Percentiles rank a stretch among this genome's conserved stretches.
phyloP scores from a whole-genome alignment of 2,888 invertebrate species.

The Pollenia angustigena region DNA sequence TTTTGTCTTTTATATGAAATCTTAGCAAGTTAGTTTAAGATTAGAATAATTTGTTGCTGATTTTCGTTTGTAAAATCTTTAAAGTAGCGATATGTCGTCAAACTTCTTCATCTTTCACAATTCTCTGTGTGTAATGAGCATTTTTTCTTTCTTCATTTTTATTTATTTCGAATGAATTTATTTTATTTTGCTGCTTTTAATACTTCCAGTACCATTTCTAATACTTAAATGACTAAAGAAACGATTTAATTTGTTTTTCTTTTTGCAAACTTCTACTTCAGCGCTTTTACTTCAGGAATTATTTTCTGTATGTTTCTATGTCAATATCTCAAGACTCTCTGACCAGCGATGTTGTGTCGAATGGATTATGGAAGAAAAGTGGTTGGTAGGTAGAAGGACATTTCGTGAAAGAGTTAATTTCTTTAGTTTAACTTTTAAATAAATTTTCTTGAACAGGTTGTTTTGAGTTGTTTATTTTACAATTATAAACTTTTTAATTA shows the following conservation, averaged over 20 bases:
- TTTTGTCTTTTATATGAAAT: no score
- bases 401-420: neutral
- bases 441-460: slow-evolving; percentile 60
- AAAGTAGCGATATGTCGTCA: no score
- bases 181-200: slow-evolving; percentile 1
- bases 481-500: slow-evolving; percentile 73
- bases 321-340: slow-evolving; percentile 1
- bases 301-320: neutral
- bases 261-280: neutral
- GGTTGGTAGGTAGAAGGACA: neutral
- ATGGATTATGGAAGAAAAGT: no score
- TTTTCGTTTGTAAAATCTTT: no score
- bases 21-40: no score
- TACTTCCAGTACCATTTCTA: slow-evolving; percentile 7
- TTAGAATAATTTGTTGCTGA: no score
- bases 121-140: no score
- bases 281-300: neutral
- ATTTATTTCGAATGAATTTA: neutral
- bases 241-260: neutral
- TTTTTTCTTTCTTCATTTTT: no score
- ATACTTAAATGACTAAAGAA: slow-evolving; percentile 14
- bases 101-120: no score
- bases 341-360: no score
- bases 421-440: slow-evolving; percentile 27
- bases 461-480: slow-evolving; percentile 67